These are phyloP conservation scores for Gavia stellata DNA, from an alignment of 2,113 vertebrate genomes.

Conservation along the genomic window DNA sequence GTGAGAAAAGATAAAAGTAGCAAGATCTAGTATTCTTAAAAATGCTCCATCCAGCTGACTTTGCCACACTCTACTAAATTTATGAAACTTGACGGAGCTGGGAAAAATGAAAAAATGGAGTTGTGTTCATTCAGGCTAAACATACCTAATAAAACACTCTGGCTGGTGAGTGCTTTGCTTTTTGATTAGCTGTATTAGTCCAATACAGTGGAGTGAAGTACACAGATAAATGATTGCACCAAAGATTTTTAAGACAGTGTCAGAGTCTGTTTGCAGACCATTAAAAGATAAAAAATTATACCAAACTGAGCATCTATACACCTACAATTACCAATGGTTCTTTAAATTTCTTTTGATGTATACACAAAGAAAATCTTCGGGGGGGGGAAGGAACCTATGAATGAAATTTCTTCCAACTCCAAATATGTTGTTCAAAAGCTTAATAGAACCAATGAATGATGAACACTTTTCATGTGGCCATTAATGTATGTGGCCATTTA, in stretches of 20 bases:
- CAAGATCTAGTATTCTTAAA: background rate
- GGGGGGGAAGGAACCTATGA: background rate
- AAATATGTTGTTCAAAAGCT: background rate
- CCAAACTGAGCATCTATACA: background rate
- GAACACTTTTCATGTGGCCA: background rate
- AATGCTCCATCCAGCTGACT: background rate
- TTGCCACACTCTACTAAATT: background rate
- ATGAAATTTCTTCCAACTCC: background rate
- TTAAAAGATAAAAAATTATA: background rate
- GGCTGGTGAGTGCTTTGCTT: background rate
- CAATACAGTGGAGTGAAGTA: background rate
- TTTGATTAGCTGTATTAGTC: background rate
- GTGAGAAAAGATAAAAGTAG: slow-evolving; percentile 19
- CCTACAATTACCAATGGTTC: background rate
- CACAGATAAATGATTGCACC: background rate
- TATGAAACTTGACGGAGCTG: background rate
- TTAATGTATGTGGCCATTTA: background rate
- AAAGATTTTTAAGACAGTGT: background rate
- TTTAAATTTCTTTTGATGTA: background rate
- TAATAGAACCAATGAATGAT: background rate
- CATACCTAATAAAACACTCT: background rate
- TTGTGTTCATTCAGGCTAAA: background rate
- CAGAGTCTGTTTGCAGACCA: background rate
- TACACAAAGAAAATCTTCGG: background rate
- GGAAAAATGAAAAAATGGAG: background rate